Evolutionary conservation across 2,113 vertebrate species (phyloP), one percentile per base, ranked within the genome.

Genomic region (Monopterus albus): DNA sequence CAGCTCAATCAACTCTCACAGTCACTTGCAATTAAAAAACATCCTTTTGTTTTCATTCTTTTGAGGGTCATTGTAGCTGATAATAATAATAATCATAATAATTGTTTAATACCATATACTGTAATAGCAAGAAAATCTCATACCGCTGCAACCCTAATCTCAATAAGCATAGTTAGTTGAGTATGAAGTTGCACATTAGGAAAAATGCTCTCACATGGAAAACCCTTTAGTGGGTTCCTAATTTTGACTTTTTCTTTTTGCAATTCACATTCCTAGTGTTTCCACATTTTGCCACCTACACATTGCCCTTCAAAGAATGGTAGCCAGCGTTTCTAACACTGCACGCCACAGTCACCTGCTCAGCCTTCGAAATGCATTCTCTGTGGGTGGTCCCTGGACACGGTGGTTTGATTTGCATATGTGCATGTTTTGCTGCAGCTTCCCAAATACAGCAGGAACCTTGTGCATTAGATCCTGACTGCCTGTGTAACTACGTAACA

Each of bases 381-480:
- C 38, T 73, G 45, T 65, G 62, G 50, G 25, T 74, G 63, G 33
- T 26, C 39, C 26, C 68, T 74, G 64, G 73, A 84, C 59, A 64
- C 26, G 14, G 38, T 79, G 50, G 56, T 89, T 88, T 89, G 38
- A 58, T 88, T 86, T 84, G 58, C 62, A 49, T 45, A 78, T 87
- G 70, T 91, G 92, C 92, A 93, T 93, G 92, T 85, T 89, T 80
- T 78, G 66, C 87, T 75, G 67, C 58, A 72, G 76, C 45, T 60
- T 51, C 52, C 42, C 23, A 56, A 78, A 66, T 80, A 72, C 70
- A 82, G 46, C 70, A 67, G 76, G 78, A 71, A 75, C 28, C 53
- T 46, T 82, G 78, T 90, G 80, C 80, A 82, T 81, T 82, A 67
- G 33, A 77, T 59, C 53, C 79, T 78, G 76, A 66, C 46, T 20